Percentiles rank a stretch among this genome's conserved stretches.
Evolutionary conservation across 2,888 invertebrate genomes (phyloP).

Genomic region (Oeneis ivallda): DNA sequence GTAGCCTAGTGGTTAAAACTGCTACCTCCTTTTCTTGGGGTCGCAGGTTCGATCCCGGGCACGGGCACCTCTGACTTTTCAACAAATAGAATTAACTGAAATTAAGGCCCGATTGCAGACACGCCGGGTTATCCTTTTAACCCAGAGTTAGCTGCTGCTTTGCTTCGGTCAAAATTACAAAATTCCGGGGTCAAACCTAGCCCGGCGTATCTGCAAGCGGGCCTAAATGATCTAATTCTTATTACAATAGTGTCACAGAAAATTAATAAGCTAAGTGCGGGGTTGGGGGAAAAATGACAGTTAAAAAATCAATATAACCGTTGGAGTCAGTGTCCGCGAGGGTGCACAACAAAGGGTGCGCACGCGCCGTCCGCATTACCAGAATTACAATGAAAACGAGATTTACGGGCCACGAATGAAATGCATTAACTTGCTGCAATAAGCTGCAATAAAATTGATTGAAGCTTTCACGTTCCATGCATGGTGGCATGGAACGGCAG

Average conservation of each 20-base stretch:
- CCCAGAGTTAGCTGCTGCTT: no score
- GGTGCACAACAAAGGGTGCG: slow-evolving; percentile 66
- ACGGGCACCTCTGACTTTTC: no score
- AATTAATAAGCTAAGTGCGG: slow-evolving; percentile 23
- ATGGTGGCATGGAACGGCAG: background rate
- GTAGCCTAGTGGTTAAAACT: no score
- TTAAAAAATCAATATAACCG: slow-evolving; percentile 81
- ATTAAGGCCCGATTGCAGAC: no score
- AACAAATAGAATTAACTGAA: no score
- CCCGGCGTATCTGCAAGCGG: no score
- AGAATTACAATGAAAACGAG: slow-evolving; percentile 35
- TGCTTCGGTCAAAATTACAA: no score
- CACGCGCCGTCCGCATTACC: slow-evolving; percentile 46
- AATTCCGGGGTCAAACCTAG: no score
- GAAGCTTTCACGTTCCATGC: slow-evolving; percentile 16
- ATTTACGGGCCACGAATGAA: slow-evolving; percentile 27
- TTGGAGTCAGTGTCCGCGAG: slow-evolving; percentile 72
- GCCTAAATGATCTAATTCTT: slow-evolving; percentile 15
- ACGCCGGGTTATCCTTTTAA: no score
- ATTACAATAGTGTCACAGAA: slow-evolving; percentile 10
- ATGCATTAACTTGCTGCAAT: slow-evolving; percentile 43
- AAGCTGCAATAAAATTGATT: slow-evolving; percentile 36
- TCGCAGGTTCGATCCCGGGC: no score
- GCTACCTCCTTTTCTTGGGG: no score
- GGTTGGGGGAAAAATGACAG: slow-evolving; percentile 58